Evolutionary conservation across 2,888 invertebrate species (phyloP), one percentile per base, ranked within the genome.

Genomic region (Tiphia femorata): DNA sequence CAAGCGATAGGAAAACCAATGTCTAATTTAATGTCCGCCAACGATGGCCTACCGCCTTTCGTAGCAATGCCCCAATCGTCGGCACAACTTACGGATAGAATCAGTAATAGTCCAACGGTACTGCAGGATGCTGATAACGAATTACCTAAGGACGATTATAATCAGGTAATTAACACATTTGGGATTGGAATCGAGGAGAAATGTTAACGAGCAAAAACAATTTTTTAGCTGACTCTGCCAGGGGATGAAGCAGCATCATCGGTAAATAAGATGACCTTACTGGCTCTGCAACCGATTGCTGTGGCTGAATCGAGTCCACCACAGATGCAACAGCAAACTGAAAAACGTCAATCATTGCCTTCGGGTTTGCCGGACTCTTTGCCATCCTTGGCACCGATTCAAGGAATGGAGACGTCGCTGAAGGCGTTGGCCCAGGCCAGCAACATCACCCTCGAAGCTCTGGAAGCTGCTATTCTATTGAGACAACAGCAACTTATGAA

Each of bases 361-460:
- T 43, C 25, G 14, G 3, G 12, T n/a, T 5, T 67, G 19, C 50
- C 61, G 0, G 44, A 70, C 4, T 62, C 70, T 5, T 47, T 77
- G 17, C 76, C 81, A 7, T 76, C 77, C 1, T 61, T 79, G 17
- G 64, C 68, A 19, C 76, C 82, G 0, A 78, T 81, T 49, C 81
- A 81, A 7, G 76, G 76, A 17, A 85, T 85, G 84, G 84, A 84
- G 37, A 84, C 85, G n/a, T 86, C 87, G 1, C 72, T 86, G 21
- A 84, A 88, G 58, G 85, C 86, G 41, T 79, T 88, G 29, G 87
- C 92, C 0, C 88, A 90, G 54, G 91, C 91, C 3, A 92, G 92
- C 12, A 94, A 94, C 75, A 89, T 93, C 17, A 92, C 92, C 0
- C 90, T 92, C 77, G 92, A 92, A 56, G 91, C 92, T 5, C 87